These are phyloP conservation scores for Quadroppia sp. DNA, from an alignment of 2,888 invertebrate species.

Conservation along the genomic window DNA sequence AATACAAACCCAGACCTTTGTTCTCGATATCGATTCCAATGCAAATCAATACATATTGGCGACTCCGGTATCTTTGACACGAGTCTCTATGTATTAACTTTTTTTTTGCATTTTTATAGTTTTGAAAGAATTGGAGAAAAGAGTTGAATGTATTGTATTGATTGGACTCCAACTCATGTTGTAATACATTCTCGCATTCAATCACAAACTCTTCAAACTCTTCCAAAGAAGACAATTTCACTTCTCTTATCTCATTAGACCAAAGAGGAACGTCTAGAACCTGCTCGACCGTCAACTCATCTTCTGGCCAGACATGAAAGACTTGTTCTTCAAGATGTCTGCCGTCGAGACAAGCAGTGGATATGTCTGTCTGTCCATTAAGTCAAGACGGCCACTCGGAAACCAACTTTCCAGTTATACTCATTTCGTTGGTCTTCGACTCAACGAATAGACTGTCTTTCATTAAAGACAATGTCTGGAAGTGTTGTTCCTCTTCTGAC, in stretches of 20 bases:
- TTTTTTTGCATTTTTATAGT: constrained; percentile 56
- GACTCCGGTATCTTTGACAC: constrained; percentile 57
- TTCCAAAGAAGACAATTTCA: constrained; percentile 58
- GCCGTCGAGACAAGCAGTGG: neutral
- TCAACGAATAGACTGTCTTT: neutral
- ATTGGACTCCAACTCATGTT: constrained; percentile 73
- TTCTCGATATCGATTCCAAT: constrained; percentile 52
- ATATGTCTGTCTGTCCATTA: too few species aligned
- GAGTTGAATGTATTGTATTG: constrained; percentile 86
- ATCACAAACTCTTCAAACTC: constrained; percentile 75
- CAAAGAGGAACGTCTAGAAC: constrained; percentile 73
- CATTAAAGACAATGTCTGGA: neutral
- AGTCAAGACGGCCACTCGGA: too few species aligned
- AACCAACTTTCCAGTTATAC: neutral
- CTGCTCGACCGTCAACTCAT: constrained; percentile 58
- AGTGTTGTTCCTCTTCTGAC: neutral
- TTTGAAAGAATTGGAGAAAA: constrained; percentile 61
- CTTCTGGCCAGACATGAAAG: neutral
- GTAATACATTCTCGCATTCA: constrained; percentile 71
- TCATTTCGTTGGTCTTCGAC: neutral
- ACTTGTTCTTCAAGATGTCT: neutral
- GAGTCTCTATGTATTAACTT: constrained; percentile 62
- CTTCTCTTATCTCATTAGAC: constrained; percentile 55
- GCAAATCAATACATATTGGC: constrained; percentile 54
- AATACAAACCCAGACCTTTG: constrained; percentile 70